Evolutionary conservation across 2,888 invertebrate genomes (phyloP).

Genomic region (Panzeria rudis): DNA sequence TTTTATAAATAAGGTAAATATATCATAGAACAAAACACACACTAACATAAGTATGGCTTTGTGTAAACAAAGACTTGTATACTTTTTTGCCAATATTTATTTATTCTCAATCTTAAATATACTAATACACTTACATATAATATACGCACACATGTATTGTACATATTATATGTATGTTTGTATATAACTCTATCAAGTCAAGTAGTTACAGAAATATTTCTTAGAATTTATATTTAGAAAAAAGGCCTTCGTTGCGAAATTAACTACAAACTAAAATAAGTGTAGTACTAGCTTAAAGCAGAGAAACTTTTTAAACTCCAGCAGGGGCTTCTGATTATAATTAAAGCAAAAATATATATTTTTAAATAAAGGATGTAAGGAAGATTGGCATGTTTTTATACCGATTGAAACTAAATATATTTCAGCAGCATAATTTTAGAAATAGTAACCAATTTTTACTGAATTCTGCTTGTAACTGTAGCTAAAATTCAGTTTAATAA

Average conservation of each 20-base stretch:
- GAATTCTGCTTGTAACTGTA: too few species aligned
- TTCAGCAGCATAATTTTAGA: too few species aligned
- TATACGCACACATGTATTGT: not conserved
- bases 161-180: not conserved
- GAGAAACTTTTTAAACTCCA: not conserved
- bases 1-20: conserved; percentile 49
- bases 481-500: too few species aligned
- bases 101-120: conserved; percentile 20
- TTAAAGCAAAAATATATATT: not conserved
- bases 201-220: conserved; percentile 50
- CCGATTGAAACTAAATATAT: too few species aligned
- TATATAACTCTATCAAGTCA: conserved; percentile 9
- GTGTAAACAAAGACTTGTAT: conserved; percentile 25
- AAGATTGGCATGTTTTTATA: too few species aligned
- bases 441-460: too few species aligned
- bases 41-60: not conserved
- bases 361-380: too few species aligned
- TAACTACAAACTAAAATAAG: not conserved
- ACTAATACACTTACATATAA: not conserved
- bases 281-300: not conserved
- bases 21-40: conserved; percentile 31
- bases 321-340: not conserved
- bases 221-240: conserved; percentile 39
- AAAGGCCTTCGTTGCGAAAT: not conserved
- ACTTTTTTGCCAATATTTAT: conserved; percentile 38